These are phyloP conservation scores for Otocyon megalotis DNA, from an alignment of 2,113 vertebrate species.

Conservation along the genomic window DNA sequence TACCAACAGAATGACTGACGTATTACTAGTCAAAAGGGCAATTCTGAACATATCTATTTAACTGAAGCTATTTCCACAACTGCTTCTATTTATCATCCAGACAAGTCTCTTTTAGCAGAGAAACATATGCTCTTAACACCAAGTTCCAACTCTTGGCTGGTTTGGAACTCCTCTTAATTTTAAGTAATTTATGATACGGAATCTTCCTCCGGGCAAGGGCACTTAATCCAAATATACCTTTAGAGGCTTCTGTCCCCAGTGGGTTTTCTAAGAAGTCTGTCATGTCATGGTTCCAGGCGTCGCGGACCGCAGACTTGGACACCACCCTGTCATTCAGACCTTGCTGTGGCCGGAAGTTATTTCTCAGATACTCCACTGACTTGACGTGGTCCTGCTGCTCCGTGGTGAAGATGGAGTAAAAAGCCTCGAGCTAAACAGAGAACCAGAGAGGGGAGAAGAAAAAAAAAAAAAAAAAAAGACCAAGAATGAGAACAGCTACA, in stretches of 20 bases:
- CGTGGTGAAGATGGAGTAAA: constrained; percentile 99
- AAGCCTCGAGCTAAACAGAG: constrained; percentile 93
- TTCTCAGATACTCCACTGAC: constrained; percentile 97
- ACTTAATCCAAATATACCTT: constrained; percentile 89
- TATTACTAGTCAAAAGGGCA: constrained; percentile 30
- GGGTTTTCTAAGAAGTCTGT: constrained; percentile 91
- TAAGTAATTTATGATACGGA: background rate
- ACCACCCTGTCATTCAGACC: constrained; percentile 92
- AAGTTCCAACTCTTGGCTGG: background rate
- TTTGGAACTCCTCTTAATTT: constrained; percentile 39
- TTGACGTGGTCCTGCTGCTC: constrained; percentile 99
- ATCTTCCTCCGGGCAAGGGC: background rate
- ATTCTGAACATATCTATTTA: constrained; percentile 3
- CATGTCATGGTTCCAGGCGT: constrained; percentile 94
- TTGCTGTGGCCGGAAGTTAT: constrained; percentile 97
- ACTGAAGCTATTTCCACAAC: background rate
- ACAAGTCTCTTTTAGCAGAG: constrained; percentile 26
- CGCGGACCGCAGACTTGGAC: constrained; percentile 95
- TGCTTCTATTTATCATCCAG: constrained; percentile 11
- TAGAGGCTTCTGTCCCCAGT: constrained; percentile 94
- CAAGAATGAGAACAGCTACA: constrained; percentile 81
- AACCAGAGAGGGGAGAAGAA: constrained; percentile 61
- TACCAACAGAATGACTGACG: background rate
- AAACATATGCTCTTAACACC: background rate
- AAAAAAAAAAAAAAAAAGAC: constrained; percentile 58